Percentiles rank a stretch among this genome's conserved stretches.
These are phyloP conservation scores for Gryllus bimaculatus DNA, from an alignment of 1,140 invertebrate genomes.

Conservation along the genomic window DNA sequence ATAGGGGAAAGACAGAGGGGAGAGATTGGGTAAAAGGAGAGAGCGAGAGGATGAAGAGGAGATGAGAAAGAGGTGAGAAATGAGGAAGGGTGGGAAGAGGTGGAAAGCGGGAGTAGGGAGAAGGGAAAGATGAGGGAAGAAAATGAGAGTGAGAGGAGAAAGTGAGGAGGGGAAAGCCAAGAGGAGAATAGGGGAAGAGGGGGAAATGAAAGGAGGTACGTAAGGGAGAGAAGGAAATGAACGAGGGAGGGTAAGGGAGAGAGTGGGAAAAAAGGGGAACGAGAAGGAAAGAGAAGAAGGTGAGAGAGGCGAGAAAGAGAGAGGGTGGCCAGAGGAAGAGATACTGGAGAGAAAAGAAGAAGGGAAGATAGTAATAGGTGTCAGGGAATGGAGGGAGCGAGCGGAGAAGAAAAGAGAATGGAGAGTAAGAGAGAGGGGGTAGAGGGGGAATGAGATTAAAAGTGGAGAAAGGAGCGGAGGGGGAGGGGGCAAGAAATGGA, in stretches of 20 bases:
- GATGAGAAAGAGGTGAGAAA: not conserved
- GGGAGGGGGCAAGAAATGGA: not conserved
- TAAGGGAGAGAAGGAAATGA: not conserved
- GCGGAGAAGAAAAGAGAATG: not conserved
- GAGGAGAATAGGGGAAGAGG: not conserved
- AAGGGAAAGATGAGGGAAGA: not conserved
- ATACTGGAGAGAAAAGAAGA: not conserved
- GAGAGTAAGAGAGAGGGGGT: not conserved
- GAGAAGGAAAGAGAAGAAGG: too few relatives aligned
- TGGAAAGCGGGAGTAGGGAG: not conserved
- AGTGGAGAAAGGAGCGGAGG: not conserved
- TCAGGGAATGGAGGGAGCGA: not conserved
- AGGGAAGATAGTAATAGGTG: not conserved
- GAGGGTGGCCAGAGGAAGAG: not conserved
- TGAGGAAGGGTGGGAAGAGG: not conserved
- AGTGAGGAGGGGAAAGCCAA: not conserved
- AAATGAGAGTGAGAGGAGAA: not conserved
- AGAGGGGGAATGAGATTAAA: not conserved
- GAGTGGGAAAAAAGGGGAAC: too few relatives aligned
- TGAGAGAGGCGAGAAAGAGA: not conserved
- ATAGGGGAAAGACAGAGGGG: not conserved
- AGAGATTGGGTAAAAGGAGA: not conserved
- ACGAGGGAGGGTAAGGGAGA: not conserved
- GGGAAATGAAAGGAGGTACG: not conserved
- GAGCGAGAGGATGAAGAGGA: not conserved